These are phyloP conservation scores for Choloepus didactylus DNA, from an alignment of 2,797 vertebrate genomes.

Conservation along the genomic window DNA sequence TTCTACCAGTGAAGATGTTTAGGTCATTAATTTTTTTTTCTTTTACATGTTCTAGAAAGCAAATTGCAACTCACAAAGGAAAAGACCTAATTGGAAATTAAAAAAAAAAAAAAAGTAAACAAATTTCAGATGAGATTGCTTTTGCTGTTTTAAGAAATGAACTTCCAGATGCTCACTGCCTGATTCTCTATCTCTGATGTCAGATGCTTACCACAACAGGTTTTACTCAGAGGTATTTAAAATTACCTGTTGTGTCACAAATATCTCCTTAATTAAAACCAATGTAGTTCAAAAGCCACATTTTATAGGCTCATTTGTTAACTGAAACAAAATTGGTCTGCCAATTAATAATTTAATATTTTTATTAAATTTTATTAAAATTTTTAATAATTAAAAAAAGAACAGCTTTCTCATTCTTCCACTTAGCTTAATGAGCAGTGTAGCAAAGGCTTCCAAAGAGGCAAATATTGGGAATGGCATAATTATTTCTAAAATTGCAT, in stretches of 20 bases:
- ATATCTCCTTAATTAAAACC: constrained; percentile 56
- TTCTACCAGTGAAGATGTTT: constrained; percentile 13
- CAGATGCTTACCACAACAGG: constrained; percentile 33
- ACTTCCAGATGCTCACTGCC: not conserved
- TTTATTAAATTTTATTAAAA: no score
- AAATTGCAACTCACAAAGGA: constrained; percentile 58
- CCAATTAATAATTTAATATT: constrained; percentile 78
- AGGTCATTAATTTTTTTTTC: constrained; percentile 45
- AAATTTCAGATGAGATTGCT: constrained; percentile 25
- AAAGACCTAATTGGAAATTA: constrained; percentile 36
- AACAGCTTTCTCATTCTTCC: constrained; percentile 48
- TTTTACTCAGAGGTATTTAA: not conserved
- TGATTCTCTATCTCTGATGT: constrained; percentile 7
- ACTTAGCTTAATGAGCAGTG: constrained; percentile 40
- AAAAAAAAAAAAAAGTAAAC: not conserved
- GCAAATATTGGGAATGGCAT: constrained; percentile 1
- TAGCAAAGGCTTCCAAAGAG: constrained; percentile 57
- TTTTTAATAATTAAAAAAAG: constrained; percentile 47
- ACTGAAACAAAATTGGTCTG: constrained; percentile 76
- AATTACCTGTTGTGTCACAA: constrained; percentile 33
- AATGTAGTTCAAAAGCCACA: constrained; percentile 54
- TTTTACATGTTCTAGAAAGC: not conserved
- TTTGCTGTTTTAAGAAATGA: constrained; percentile 41
- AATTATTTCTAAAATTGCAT: constrained; percentile 40
- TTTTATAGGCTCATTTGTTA: constrained; percentile 66